Evolutionary conservation across 1,140 invertebrate species (phyloP).

Genomic region (Lithobius niger): DNA sequence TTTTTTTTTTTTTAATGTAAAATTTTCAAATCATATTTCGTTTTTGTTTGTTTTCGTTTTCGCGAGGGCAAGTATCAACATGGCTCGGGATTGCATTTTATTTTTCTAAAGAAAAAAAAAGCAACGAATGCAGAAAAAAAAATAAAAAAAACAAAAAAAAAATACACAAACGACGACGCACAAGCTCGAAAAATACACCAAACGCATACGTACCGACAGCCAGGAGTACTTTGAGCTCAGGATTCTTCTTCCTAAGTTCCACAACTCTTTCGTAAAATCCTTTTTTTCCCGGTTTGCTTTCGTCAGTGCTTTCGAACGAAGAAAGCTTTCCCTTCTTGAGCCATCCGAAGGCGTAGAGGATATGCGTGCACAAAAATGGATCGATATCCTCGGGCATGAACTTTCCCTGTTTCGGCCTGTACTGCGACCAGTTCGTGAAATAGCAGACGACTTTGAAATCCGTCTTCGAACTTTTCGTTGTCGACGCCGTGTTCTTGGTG

Average conservation of each 20-base stretch:
- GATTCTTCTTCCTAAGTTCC: constrained; percentile 71
- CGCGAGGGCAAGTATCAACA: too few species aligned
- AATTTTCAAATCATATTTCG: too few species aligned
- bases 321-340: constrained; percentile 85
- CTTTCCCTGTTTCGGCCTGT: constrained; percentile 80
- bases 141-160: too few species aligned
- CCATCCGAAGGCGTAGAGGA: constrained; percentile 94
- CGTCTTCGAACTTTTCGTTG: neutral
- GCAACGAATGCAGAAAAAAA: too few species aligned
- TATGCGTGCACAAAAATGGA: constrained; percentile 85
- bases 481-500: neutral
- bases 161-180: too few species aligned
- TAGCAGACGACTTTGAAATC: constrained; percentile 68
- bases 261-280: constrained; percentile 77
- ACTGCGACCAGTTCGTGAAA: constrained; percentile 96
- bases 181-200: neutral
- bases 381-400: constrained; percentile 90
- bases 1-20: too few species aligned
- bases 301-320: constrained; percentile 82
- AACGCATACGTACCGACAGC: constrained; percentile 61
- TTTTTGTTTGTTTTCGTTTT: too few species aligned
- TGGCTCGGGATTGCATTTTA: too few species aligned
- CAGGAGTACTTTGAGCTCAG: constrained; percentile 72
- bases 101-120: too few species aligned
- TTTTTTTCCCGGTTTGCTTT: constrained; percentile 78